phyloP scores from a whole-genome alignment of 64 coral and sea anemone species.

The Orbicella faveolata region DNA sequence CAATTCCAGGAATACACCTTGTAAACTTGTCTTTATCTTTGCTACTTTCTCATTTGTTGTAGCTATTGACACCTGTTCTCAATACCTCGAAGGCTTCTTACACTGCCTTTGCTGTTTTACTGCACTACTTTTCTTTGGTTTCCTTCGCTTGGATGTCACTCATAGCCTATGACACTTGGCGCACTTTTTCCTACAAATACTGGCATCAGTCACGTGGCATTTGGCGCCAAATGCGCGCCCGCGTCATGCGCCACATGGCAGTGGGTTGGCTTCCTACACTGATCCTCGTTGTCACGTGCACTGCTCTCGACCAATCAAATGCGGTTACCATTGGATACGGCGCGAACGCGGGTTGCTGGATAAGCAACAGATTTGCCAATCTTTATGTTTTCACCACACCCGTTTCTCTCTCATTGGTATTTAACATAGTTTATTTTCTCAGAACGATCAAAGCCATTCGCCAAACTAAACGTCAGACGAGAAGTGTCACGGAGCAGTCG shows the following conservation, averaged over 20 bases:
- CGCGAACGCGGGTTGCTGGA: conserved; percentile 47
- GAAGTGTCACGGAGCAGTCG: background rate
- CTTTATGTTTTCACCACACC: conserved; percentile 40
- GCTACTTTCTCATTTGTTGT: conserved; percentile 2
- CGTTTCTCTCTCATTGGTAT: conserved; percentile 11
- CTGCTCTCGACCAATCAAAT: conserved; percentile 57
- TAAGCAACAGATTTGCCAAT: conserved; percentile 20
- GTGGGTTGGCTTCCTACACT: conserved; percentile 40
- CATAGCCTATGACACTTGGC: conserved; percentile 49
- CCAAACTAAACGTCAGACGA: conserved; percentile 38
- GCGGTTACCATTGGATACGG: conserved; percentile 56
- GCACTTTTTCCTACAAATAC: conserved; percentile 32
- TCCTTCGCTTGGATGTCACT: conserved; percentile 64
- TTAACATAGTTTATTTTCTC: conserved; percentile 44
- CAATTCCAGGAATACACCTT: conserved; percentile 40
- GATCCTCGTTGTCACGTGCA: background rate
- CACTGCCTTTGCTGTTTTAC: conserved; percentile 28
- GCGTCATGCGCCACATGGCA: conserved; percentile 9
- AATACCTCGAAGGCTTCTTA: background rate
- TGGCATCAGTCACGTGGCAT: background rate
- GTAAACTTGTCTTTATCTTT: conserved; percentile 25
- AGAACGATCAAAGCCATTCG: conserved; percentile 49
- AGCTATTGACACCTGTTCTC: background rate
- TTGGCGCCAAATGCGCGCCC: conserved; percentile 4
- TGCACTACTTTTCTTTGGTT: conserved; percentile 46